These are phyloP conservation scores for Dorcus hopei DNA, from an alignment of 2,888 invertebrate genomes.

Conservation along the genomic window DNA sequence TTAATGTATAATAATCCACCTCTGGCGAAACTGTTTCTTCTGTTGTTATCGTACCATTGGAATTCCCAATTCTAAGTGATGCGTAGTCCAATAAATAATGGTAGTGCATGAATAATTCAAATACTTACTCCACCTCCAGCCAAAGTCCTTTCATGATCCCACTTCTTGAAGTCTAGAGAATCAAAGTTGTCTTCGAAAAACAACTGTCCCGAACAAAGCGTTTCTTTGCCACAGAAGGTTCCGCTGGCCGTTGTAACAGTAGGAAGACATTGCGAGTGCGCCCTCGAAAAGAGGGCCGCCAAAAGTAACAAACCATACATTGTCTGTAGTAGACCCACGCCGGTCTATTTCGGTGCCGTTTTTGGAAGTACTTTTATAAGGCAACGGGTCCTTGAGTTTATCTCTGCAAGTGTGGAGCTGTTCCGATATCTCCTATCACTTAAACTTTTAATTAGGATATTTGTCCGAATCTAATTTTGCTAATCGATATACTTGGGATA, in stretches of 20 bases:
- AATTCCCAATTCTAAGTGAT: slow-evolving; percentile 65
- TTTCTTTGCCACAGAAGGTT: slow-evolving; percentile 46
- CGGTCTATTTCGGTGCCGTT: too few relatives aligned
- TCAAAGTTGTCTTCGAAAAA: slow-evolving; percentile 63
- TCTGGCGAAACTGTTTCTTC: slow-evolving; percentile 61
- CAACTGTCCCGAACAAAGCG: slow-evolving; percentile 54
- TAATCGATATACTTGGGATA: too few relatives aligned
- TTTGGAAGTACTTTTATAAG: too few relatives aligned
- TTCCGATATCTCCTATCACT: too few relatives aligned
- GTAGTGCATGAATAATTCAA: background rate
- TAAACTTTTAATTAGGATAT: too few relatives aligned
- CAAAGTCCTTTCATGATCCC: slow-evolving; percentile 63
- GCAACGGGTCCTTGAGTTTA: too few relatives aligned
- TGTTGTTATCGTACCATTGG: slow-evolving; percentile 67
- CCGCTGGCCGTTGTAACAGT: slow-evolving; percentile 55
- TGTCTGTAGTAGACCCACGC: too few relatives aligned
- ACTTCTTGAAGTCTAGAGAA: slow-evolving; percentile 54
- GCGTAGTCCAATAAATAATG: slow-evolving; percentile 1
- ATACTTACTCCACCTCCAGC: slow-evolving; percentile 59
- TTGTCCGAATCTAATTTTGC: too few relatives aligned
- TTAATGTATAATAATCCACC: slow-evolving; percentile 59
- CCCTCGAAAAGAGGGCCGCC: slow-evolving; percentile 2
- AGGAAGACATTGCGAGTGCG: slow-evolving; percentile 41
- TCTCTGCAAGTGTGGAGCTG: too few relatives aligned
- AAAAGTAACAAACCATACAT: background rate